A percentile compares a stretch with the other conserved stretches of the same genome.
Evolutionary conservation across 2,113 vertebrate genomes (phyloP).

Genomic region (Gadus macrocephalus): DNA sequence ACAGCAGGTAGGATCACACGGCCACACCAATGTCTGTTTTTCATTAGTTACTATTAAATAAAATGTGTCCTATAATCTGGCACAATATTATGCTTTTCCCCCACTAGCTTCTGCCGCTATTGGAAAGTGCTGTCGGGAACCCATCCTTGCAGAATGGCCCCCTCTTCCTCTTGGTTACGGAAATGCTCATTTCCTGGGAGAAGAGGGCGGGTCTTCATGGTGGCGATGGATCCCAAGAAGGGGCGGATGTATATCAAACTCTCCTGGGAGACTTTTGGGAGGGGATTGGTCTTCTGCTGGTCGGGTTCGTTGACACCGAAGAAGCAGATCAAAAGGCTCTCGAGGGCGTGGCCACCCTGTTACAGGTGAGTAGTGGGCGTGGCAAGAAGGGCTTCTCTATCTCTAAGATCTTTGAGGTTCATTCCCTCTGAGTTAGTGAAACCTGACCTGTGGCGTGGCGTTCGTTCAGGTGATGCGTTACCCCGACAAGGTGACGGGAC

Average conservation of each 20-base stretch:
- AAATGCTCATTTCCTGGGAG: slow-evolving; percentile 87
- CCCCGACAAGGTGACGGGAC: slow-evolving; percentile 59
- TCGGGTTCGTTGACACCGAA: slow-evolving; percentile 68
- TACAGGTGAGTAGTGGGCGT: slow-evolving; percentile 62
- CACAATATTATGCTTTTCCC: slow-evolving; percentile 2
- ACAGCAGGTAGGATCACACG: slow-evolving; percentile 76
- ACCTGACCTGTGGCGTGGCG: neutral
- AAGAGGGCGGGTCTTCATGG: slow-evolving; percentile 63
- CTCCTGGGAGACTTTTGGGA: slow-evolving; percentile 85
- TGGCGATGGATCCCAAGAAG: slow-evolving; percentile 30
- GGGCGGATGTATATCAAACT: slow-evolving; percentile 65
- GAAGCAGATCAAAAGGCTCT: slow-evolving; percentile 74
- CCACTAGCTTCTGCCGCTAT: slow-evolving; percentile 82
- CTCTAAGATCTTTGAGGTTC: too few relatives aligned
- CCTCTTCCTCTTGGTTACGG: slow-evolving; percentile 80
- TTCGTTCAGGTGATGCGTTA: slow-evolving; percentile 75
- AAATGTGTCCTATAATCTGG: neutral
- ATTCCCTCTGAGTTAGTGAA: too few relatives aligned
- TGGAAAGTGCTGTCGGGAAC: slow-evolving; percentile 73
- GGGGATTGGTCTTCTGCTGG: slow-evolving; percentile 74
- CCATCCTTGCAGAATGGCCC: slow-evolving; percentile 79
- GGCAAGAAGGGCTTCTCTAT: neutral
- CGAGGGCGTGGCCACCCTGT: slow-evolving; percentile 77
- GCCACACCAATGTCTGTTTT: neutral
- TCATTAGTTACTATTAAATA: neutral